Evolutionary conservation across 2,888 invertebrate species (phyloP).

Genomic region (Chrysopilus asiliformis): DNA sequence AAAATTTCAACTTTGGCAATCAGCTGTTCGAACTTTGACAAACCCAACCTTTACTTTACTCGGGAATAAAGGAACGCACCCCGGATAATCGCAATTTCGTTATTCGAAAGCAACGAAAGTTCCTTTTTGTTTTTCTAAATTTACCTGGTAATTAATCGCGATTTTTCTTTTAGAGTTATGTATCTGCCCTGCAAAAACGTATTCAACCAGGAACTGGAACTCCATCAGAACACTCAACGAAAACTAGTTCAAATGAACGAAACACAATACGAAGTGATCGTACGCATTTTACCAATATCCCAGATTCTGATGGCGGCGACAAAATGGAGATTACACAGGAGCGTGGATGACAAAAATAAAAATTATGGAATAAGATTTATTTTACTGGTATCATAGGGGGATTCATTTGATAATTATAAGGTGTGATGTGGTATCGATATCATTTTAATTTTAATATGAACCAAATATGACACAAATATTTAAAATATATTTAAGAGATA

Average conservation of each 20-base stretch:
- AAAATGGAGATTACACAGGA: conserved; percentile 36
- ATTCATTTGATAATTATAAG: no score
- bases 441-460: no score
- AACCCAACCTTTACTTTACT: no score
- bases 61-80: no score
- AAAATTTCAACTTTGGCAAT: no score
- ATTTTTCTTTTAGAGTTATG: conserved; percentile 49
- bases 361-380: background rate
- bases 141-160: no score
- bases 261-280: conserved; percentile 66
- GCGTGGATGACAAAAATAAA: conserved; percentile 33
- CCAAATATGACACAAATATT: no score
- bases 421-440: no score
- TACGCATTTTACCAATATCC: conserved; percentile 61
- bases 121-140: no score
- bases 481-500: no score
- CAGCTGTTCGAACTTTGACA: no score
- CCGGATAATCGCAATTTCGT: background rate
- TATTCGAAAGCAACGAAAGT: no score
- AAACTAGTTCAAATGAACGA: conserved; percentile 50
- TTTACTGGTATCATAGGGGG: background rate
- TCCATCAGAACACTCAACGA: conserved; percentile 39
- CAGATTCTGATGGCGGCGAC: conserved; percentile 46
- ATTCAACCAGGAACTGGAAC: conserved; percentile 45
- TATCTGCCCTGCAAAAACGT: conserved; percentile 64